Base-by-base conservation (phyloP, 2,113 vertebrate species). In the Callionymus lyra region DNA sequence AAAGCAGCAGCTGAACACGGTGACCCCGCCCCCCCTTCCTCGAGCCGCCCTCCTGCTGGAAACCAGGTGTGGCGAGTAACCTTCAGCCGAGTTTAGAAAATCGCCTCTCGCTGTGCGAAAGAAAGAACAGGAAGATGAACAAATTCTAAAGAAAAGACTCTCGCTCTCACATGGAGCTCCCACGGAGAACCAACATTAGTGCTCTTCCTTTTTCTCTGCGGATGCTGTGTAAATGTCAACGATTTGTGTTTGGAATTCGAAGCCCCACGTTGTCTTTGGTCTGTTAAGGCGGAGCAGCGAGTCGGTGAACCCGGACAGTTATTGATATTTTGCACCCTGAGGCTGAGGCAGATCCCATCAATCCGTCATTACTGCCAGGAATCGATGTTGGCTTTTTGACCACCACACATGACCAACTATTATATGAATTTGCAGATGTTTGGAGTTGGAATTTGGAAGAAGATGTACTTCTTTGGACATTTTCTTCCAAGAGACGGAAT, bases 211-310 rank as follows among this genome's bases (percentile, higher is more conserved):
- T n/a, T 63, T 31, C 53, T 52, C 62, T 38, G 50, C 19, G 50
- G 62, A 64, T 33, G 56, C 63, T 49, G 52, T 65, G 70, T 61
- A 74, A 76, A 76, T 77, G 73, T 75, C 70, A 79, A 54, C 10
- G 41, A 53, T 62, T 57, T 42, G 47, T 53, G 67, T 76, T 72
- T 70, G 57, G 59, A 69, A 64, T 52, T 44, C 48, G 50, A 65
- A 27, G 50, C 50, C 52, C 52, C 36, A 42, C 31, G 12, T 47
- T 65, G 59, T 69, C 60, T 72, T 61, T 57, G 47, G 50, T 43
- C 32, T 63, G 65, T 44, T 61, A 50, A 35, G 69, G 67, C 16
- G 42, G 40, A 49, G 43, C 47, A 35, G 57, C 15, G 27, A 65
- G 55, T 57, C 44, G 18, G 34, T 61, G 40, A 27, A 8, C 21